These are phyloP conservation scores for Notodonta ziczac DNA, from an alignment of 2,888 invertebrate species.

Conservation along the genomic window DNA sequence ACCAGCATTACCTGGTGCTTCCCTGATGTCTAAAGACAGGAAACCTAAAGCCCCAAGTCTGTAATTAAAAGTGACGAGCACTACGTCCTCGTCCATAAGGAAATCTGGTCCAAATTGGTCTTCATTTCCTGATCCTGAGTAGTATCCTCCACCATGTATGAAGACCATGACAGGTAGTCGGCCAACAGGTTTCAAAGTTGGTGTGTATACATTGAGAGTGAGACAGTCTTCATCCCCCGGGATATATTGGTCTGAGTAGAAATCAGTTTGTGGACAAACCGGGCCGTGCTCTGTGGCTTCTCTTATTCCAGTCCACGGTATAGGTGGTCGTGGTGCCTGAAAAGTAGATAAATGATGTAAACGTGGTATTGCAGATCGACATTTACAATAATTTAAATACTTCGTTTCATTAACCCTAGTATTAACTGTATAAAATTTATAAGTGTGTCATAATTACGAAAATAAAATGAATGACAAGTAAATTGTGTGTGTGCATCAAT, in stretches of 20 bases:
- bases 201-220: slow-evolving; percentile 56
- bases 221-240: slow-evolving; percentile 53
- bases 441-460: too few relatives aligned
- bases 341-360: slow-evolving; percentile 1
- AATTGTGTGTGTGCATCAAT: too few relatives aligned
- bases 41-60: slow-evolving; percentile 77
- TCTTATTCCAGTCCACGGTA: slow-evolving; percentile 52
- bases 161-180: slow-evolving; percentile 40
- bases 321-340: slow-evolving; percentile 28
- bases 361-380: neutral
- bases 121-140: slow-evolving; percentile 47
- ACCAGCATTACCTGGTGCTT: slow-evolving; percentile 82
- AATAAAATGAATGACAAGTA: too few relatives aligned
- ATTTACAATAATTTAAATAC: neutral
- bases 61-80: slow-evolving; percentile 72
- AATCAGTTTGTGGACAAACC: slow-evolving; percentile 17
- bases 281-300: slow-evolving; percentile 37
- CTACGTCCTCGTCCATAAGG: slow-evolving; percentile 20
- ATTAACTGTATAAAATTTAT: too few relatives aligned
- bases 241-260: slow-evolving; percentile 14
- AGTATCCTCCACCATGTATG: slow-evolving; percentile 51
- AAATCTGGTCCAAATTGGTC: slow-evolving; percentile 46
- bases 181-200: slow-evolving; percentile 1
- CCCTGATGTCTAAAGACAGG: slow-evolving; percentile 70
- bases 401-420: too few relatives aligned